A percentile compares a stretch with the other conserved stretches of the same genome.
Evolutionary conservation across 2,888 invertebrate genomes (phyloP).

Genomic region (Apotomis capreana): DNA sequence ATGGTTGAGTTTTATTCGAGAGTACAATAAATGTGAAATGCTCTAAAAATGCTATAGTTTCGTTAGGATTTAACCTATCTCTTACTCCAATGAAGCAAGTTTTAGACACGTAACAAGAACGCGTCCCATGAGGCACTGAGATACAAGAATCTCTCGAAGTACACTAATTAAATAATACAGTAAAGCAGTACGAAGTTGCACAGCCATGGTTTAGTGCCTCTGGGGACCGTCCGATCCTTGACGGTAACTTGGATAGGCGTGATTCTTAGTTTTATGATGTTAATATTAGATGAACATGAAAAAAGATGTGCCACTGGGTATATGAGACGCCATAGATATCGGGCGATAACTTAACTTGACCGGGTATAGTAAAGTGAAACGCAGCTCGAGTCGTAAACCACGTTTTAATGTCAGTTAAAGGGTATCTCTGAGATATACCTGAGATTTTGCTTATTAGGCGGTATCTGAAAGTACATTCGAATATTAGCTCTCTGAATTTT

Average conservation of each 20-base stretch:
- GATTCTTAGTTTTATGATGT: neutral
- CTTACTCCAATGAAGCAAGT: slow-evolving; percentile 8
- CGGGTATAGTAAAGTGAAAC: too few species aligned
- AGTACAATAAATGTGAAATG: neutral
- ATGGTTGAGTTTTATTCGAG: too few species aligned
- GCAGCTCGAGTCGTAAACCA: too few species aligned
- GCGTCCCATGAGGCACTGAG: slow-evolving; percentile 1
- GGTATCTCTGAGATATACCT: too few species aligned
- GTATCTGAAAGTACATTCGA: too few species aligned
- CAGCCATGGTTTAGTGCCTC: slow-evolving; percentile 13
- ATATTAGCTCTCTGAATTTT: too few species aligned
- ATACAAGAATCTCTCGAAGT: slow-evolving; percentile 38
- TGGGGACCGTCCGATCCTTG: neutral
- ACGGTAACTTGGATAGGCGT: neutral
- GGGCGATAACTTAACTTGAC: too few species aligned
- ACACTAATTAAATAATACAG: slow-evolving; percentile 37
- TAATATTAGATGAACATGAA: too few species aligned
- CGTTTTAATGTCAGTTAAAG: too few species aligned
- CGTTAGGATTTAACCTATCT: neutral
- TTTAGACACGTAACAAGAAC: slow-evolving; percentile 11
- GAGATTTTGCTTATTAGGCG: too few species aligned
- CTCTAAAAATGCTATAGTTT: neutral
- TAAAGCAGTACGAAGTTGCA: slow-evolving; percentile 26
- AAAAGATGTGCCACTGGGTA: too few species aligned
- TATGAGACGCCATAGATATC: too few species aligned